Conservation (phyloP, 2,113 vertebrate genomes). For the Leucopsar rothschildi region DNA sequence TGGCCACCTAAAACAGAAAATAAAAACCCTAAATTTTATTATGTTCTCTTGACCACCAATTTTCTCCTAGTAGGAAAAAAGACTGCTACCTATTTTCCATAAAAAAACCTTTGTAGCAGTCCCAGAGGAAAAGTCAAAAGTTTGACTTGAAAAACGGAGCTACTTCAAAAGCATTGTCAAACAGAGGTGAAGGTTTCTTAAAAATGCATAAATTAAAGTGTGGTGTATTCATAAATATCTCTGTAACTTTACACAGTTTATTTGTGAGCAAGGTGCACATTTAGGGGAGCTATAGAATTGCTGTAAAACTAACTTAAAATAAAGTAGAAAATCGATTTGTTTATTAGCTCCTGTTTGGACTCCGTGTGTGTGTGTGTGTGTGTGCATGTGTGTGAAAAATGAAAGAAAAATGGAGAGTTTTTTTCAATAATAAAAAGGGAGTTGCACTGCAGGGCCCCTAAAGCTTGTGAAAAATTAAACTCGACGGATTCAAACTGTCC, state of each 20-base stretch:
- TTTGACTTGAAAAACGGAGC: conserved; percentile 76
- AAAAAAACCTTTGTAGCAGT: conserved; percentile 70
- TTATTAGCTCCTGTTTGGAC: conserved; percentile 60
- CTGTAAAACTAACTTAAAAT: neutral
- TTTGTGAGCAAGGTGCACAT: neutral
- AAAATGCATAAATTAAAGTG: conserved; percentile 63
- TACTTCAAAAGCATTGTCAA: conserved; percentile 80
- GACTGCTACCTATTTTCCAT: conserved; percentile 55
- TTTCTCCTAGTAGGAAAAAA: neutral
- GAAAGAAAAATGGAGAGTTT: conserved; percentile 77
- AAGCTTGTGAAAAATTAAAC: conserved; percentile 99
- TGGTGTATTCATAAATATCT: conserved; percentile 25
- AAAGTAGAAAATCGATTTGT: conserved; percentile 61
- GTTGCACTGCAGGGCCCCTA: conserved; percentile 87
- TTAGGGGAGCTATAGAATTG: neutral
- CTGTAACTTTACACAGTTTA: neutral
- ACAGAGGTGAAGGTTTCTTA: conserved; percentile 59
- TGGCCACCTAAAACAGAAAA: neutral
- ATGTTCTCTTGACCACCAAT: conserved; percentile 35
- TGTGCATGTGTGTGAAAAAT: conserved; percentile 31
- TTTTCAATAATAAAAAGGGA: conserved; percentile 90
- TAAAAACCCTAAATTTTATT: neutral
- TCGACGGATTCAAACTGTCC: conserved; percentile 99
- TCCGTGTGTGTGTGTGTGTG: neutral
- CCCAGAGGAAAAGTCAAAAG: conserved; percentile 73